A percentile compares a stretch with the other conserved stretches of the same genome.
These are phyloP conservation scores for Trichogramma pretiosum DNA, from an alignment of 1,140 invertebrate species.

Conservation along the genomic window DNA sequence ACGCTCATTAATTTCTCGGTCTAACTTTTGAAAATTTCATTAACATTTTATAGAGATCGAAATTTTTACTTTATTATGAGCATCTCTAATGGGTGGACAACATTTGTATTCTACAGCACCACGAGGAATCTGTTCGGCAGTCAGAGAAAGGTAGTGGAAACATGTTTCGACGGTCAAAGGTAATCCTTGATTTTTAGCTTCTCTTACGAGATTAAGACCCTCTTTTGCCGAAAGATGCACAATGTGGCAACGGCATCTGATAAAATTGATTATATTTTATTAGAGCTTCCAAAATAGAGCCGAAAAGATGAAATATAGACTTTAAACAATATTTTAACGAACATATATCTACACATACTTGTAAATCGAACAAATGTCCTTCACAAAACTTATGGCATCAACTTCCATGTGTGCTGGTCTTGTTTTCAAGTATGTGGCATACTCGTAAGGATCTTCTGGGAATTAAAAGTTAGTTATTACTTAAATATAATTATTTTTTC, in stretches of 20 bases:
- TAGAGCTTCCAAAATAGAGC: too few species aligned
- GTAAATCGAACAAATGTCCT: conserved; percentile 48
- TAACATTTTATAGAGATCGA: too few species aligned
- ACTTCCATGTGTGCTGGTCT: conserved; percentile 60
- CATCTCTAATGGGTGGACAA: conserved; percentile 58
- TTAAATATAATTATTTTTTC: too few species aligned
- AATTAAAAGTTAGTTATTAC: too few species aligned
- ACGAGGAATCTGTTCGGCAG: conserved; percentile 53
- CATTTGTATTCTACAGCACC: conserved; percentile 62
- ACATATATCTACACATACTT: conserved; percentile 45
- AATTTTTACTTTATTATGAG: conserved; percentile 51
- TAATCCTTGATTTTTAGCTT: conserved; percentile 39
- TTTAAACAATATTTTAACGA: too few species aligned
- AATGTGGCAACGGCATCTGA: conserved; percentile 57
- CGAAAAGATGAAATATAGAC: too few species aligned
- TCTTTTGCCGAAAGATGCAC: conserved; percentile 61
- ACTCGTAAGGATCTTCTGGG: conserved; percentile 46
- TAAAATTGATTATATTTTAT: too few species aligned
- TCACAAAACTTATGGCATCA: conserved; percentile 53
- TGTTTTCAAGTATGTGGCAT: conserved; percentile 54
- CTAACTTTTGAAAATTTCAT: too few species aligned
- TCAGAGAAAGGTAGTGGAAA: conserved; percentile 61
- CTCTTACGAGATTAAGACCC: conserved; percentile 43
- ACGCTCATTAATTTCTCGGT: conserved; percentile 6
- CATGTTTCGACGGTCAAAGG: conserved; percentile 62